These are phyloP conservation scores for Morelia viridis DNA, from an alignment of 2,797 vertebrate genomes.

Conservation along the genomic window DNA sequence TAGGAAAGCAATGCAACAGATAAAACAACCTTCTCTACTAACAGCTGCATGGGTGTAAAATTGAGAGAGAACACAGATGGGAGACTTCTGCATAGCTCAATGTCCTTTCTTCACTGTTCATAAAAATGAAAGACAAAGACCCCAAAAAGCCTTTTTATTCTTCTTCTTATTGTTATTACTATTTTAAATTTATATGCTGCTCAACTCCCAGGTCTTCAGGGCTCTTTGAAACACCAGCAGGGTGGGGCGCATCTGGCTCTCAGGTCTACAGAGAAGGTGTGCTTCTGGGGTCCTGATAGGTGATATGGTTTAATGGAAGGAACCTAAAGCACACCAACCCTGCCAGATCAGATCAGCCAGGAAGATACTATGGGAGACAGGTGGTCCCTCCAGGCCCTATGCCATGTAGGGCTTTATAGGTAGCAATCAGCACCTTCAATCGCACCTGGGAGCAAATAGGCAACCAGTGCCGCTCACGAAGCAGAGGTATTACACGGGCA, in stretches of 20 bases:
- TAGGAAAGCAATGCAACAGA: slow-evolving; percentile 24
- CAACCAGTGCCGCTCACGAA: background rate
- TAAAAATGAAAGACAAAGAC: background rate
- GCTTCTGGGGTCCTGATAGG: background rate
- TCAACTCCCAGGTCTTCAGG: background rate
- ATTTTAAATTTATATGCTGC: background rate
- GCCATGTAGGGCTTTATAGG: background rate
- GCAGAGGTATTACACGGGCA: too few relatives aligned
- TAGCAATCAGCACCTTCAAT: background rate
- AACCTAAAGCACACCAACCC: background rate
- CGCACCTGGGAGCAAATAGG: background rate
- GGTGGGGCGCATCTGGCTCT: background rate
- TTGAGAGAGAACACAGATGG: slow-evolving; percentile 6
- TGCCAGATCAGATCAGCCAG: background rate
- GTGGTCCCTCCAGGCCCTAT: background rate
- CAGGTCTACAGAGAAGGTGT: background rate
- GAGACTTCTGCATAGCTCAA: slow-evolving; percentile 39
- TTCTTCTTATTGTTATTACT: background rate
- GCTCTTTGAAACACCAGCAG: background rate
- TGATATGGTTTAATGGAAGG: background rate
- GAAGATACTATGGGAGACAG: background rate
- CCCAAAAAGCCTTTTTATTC: background rate
- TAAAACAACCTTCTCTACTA: slow-evolving; percentile 11
- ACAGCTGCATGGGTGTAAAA: slow-evolving; percentile 29
- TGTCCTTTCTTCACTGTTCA: background rate